A percentile compares a stretch with the other conserved stretches of the same genome.
Evolutionary conservation across 2,113 vertebrate genomes (phyloP).

Genomic region (Aplodontia rufa): DNA sequence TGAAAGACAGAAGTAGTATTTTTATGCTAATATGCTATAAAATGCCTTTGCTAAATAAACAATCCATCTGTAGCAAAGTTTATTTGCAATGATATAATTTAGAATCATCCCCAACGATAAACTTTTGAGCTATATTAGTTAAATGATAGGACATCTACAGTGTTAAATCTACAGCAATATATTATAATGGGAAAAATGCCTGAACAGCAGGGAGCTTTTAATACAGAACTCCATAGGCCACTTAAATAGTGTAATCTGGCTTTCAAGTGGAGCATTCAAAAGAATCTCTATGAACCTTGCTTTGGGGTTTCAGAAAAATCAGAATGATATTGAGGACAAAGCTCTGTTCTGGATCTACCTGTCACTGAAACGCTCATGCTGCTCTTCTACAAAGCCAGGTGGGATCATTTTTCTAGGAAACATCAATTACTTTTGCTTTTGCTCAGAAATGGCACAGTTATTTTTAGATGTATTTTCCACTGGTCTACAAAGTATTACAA

Average conservation of each 20-base stretch:
- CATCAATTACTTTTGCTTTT: constrained; percentile 85
- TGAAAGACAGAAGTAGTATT: constrained; percentile 80
- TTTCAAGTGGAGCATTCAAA: constrained; percentile 79
- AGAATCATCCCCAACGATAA: constrained; percentile 77
- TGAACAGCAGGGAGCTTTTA: constrained; percentile 80
- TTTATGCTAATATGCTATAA: constrained; percentile 80
- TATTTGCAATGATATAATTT: constrained; percentile 82
- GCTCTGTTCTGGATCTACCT: constrained; percentile 80
- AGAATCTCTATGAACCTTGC: constrained; percentile 77
- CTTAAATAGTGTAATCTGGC: constrained; percentile 83
- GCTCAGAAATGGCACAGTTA: constrained; percentile 86
- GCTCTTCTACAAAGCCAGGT: constrained; percentile 86
- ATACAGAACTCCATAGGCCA: constrained; percentile 75
- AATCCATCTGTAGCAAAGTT: constrained; percentile 74
- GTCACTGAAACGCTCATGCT: constrained; percentile 76
- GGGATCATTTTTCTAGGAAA: constrained; percentile 86
- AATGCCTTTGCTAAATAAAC: constrained; percentile 79
- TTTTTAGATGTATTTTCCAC: constrained; percentile 88
- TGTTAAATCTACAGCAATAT: constrained; percentile 76
- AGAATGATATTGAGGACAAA: constrained; percentile 78
- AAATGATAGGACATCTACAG: constrained; percentile 77
- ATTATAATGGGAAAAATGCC: constrained; percentile 79
- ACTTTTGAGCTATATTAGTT: constrained; percentile 80
- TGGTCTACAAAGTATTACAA: constrained; percentile 84
- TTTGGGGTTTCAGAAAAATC: constrained; percentile 82